Evolutionary conservation across 2,113 vertebrate species (phyloP).

Genomic region (Lycocorax pyrrhopterus): DNA sequence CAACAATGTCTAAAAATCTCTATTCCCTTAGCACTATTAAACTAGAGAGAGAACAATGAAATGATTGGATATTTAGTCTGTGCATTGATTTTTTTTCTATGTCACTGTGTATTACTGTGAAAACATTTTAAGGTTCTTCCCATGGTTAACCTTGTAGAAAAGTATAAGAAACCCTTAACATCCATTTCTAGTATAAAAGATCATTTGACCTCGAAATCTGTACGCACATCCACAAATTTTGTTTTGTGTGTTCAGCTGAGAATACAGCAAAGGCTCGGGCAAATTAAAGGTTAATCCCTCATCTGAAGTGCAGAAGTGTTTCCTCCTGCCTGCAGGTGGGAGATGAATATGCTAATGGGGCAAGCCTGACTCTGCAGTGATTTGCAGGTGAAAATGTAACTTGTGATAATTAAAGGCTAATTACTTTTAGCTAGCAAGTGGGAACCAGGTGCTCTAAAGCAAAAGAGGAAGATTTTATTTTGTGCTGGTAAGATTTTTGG

Average conservation of each 20-base stretch:
- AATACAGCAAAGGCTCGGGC: neutral
- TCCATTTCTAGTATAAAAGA: neutral
- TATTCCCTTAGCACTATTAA: neutral
- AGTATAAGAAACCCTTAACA: neutral
- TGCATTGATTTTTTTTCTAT: neutral
- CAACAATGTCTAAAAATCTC: neutral
- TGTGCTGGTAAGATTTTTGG: neutral
- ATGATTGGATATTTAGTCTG: neutral
- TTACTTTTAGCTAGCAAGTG: conserved; percentile 63
- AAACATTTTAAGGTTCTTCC: neutral
- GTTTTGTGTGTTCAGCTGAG: neutral
- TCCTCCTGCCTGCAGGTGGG: conserved; percentile 15
- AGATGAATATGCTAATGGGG: conserved; percentile 60
- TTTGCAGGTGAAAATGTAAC: conserved; percentile 72
- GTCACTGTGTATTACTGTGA: neutral
- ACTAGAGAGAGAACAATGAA: neutral
- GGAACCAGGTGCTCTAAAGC: conserved; percentile 61
- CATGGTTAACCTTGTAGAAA: neutral
- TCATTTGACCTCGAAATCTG: neutral
- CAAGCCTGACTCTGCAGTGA: conserved; percentile 41
- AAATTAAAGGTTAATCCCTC: conserved; percentile 39
- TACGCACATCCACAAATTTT: accelerated
- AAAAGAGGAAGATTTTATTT: neutral
- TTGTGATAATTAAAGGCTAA: conserved; percentile 75
- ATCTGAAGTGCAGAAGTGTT: neutral